These are phyloP conservation scores for Habroteleia sp. DNA, from an alignment of 2,888 invertebrate genomes.

Conservation along the genomic window DNA sequence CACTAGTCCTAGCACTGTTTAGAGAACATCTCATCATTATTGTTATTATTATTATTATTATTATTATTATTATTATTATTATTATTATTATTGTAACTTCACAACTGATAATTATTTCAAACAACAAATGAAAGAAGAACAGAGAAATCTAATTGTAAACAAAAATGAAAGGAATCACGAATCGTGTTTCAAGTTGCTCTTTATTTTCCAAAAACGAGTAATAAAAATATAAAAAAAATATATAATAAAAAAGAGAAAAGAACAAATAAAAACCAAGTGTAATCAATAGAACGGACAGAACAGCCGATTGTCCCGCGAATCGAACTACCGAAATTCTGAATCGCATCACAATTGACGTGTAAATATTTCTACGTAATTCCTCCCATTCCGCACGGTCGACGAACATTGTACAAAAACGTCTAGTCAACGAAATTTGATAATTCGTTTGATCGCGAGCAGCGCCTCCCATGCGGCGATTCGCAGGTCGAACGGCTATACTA, in stretches of 20 bases:
- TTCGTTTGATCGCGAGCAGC: slow-evolving; percentile 15
- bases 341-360: slow-evolving; percentile 14
- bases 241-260: slow-evolving; percentile 7
- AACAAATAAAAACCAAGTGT: neutral
- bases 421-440: slow-evolving; percentile 41
- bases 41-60: slow-evolving; percentile 74
- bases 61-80: slow-evolving; percentile 80
- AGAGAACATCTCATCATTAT: slow-evolving; percentile 81
- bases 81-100: slow-evolving; percentile 68
- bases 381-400: slow-evolving; percentile 2
- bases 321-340: slow-evolving; percentile 8
- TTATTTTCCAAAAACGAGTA: slow-evolving; percentile 2
- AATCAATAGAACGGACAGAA: neutral
- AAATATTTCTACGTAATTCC: slow-evolving; percentile 17
- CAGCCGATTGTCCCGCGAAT: slow-evolving; percentile 12
- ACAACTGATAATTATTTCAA: slow-evolving; percentile 41
- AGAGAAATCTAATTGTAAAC: slow-evolving; percentile 9
- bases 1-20: slow-evolving; percentile 81
- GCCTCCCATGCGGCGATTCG: slow-evolving; percentile 18
- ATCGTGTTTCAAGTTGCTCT: slow-evolving; percentile 4
- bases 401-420: slow-evolving; percentile 17
- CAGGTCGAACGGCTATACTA: slow-evolving; percentile 8
- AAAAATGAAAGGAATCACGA: slow-evolving; percentile 5
- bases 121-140: slow-evolving; percentile 12
- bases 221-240: neutral